Evolutionary conservation across 1,140 invertebrate genomes (phyloP), one percentile per base, ranked within the genome.

Genomic region (Coptotermes formosanus): DNA sequence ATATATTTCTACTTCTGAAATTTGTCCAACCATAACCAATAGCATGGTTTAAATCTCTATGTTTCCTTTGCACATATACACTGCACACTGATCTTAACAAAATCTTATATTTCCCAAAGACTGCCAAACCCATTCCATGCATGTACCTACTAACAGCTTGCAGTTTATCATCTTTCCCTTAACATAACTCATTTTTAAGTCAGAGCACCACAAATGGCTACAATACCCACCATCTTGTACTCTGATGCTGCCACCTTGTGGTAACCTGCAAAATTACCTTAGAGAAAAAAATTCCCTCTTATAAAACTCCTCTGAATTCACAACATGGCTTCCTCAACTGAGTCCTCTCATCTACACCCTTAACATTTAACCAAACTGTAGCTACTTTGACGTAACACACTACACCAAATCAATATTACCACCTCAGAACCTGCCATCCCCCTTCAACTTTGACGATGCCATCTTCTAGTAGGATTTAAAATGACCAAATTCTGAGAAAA

Each of bases 371-470:
- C 32, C 1, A 14, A 32, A n/a, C 75, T 81, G 25, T 81, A 1
- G 75, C 9, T n/a, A 12, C 14, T 81, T 32, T 19, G 21, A 82
- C 30, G 3, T 38, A 48, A 48, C 9, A 48, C n/a, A 48, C 11
- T 48, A 2, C 11, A 48, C 14, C 25, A 21, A 81, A 14, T 85
- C 2, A 16, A 55, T 2, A 55, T 93, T 92, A 97, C 97, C 97
- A 99, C 94, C 97, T 97, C 97, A 97, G 98, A 87, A 98, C 95
- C 89, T 93, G 93, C 88, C 95, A 94, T 89, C 96, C 95, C 87
- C 97, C 96, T 88, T 96, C 94, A 38, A 38, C 38, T 38, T 38
- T 38, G 38, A 38, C 4, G 38, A 38, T 38, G 38, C 38, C 38
- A 38, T 4, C 38, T 38, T 38, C 2, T 30, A n/a, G 81, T 14